These are phyloP conservation scores for Micromys minutus DNA, from an alignment of 2,113 vertebrate species.

Conservation along the genomic window DNA sequence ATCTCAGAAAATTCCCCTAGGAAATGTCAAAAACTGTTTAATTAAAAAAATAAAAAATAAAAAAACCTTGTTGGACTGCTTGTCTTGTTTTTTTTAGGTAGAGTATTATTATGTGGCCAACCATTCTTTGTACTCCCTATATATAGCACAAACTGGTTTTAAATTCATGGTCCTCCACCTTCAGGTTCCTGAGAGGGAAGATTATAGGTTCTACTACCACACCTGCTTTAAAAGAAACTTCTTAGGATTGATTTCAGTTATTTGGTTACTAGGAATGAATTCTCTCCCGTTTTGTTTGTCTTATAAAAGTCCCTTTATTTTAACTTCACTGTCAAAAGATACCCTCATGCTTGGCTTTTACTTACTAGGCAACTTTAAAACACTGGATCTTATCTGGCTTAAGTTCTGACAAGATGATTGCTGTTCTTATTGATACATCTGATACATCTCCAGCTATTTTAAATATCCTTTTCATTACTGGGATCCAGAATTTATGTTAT, in stretches of 20 bases:
- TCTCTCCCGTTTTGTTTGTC: not conserved
- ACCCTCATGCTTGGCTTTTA: not conserved
- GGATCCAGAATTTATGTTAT: not conserved
- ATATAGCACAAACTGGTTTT: not conserved
- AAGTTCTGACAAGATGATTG: not conserved
- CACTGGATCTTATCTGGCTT: not conserved
- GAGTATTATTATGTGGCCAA: not conserved
- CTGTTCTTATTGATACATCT: not conserved
- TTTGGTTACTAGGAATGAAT: not conserved
- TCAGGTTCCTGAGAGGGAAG: not conserved
- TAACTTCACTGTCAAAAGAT: not conserved
- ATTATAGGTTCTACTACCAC: not conserved
- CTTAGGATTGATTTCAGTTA: not conserved
- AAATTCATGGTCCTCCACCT: not conserved
- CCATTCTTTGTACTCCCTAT: not conserved
- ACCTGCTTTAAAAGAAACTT: not conserved
- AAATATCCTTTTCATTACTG: not conserved
- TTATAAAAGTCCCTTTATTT: not conserved
- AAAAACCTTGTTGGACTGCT: no score
- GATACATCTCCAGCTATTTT: not conserved
- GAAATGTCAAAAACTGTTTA: not conserved
- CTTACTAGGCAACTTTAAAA: not conserved
- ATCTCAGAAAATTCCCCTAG: not conserved
- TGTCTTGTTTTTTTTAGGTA: not conserved
- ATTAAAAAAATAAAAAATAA: not conserved